These are phyloP conservation scores for zebrafish (Danio rerio) DNA, from an alignment of 2,113 vertebrate genomes.

Conservation along the genomic window GRCz12tu NC_133191.1:8390501-8391000, in stretches of 20 bases:
- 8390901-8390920: background rate
- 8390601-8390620: background rate
- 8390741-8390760: background rate
- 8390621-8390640: background rate
- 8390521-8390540: slow-evolving; percentile 21
- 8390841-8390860: background rate
- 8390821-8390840: background rate
- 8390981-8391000: background rate
- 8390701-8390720: background rate
- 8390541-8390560: slow-evolving; percentile 36
- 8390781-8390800: background rate
- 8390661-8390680: background rate
- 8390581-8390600: background rate
- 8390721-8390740: background rate
- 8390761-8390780: background rate
- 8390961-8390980: background rate
- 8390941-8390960: background rate
- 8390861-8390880: background rate
- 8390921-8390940: background rate
- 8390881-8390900: background rate
- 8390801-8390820: background rate
- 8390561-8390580: slow-evolving; percentile 29
- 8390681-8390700: background rate
- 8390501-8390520: slow-evolving; percentile 16
- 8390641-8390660: background rate